A percentile compares a stretch with the other conserved stretches of the same genome.
phyloP scores from a whole-genome alignment of 2,113 vertebrate species.

The Lamprotornis superbus region DNA sequence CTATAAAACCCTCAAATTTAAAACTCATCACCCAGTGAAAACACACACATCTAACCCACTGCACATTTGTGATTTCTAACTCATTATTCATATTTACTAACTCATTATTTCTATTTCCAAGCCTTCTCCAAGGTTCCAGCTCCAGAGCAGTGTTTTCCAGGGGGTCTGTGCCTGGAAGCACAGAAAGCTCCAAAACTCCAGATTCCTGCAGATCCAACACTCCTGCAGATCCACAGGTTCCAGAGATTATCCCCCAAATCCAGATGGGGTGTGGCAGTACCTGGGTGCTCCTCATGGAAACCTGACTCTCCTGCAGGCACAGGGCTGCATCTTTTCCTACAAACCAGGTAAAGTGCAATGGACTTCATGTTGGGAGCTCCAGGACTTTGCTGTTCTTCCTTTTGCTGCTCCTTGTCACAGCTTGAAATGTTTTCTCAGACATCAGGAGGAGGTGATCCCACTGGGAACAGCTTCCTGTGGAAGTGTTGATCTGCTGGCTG shows the following conservation, averaged over 20 bases:
- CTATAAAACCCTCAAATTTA: too few species aligned
- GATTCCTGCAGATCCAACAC: too few species aligned
- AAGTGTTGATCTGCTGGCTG: constrained; percentile 44
- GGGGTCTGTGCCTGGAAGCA: too few species aligned
- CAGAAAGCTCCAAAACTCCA: too few species aligned
- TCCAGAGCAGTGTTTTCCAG: too few species aligned
- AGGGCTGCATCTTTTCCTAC: neutral
- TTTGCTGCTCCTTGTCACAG: constrained; percentile 17
- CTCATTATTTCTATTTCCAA: too few species aligned
- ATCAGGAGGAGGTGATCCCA: neutral
- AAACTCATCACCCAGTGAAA: too few species aligned
- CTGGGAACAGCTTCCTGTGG: constrained; percentile 10
- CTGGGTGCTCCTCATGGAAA: neutral
- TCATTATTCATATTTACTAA: too few species aligned
- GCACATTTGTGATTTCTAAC: too few species aligned
- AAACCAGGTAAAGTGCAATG: neutral
- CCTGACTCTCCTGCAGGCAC: neutral
- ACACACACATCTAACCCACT: too few species aligned
- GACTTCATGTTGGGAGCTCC: neutral
- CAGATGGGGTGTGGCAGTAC: neutral
- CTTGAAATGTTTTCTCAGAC: constrained; percentile 21
- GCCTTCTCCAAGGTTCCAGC: too few species aligned
- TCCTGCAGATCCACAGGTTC: neutral
- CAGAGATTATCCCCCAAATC: neutral
- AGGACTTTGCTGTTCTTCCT: neutral